Percentiles rank a stretch among this genome's conserved stretches.
phyloP scores from a whole-genome alignment of 92 coral and sea anemone species.

The Umimayanthus chanpuru region DNA sequence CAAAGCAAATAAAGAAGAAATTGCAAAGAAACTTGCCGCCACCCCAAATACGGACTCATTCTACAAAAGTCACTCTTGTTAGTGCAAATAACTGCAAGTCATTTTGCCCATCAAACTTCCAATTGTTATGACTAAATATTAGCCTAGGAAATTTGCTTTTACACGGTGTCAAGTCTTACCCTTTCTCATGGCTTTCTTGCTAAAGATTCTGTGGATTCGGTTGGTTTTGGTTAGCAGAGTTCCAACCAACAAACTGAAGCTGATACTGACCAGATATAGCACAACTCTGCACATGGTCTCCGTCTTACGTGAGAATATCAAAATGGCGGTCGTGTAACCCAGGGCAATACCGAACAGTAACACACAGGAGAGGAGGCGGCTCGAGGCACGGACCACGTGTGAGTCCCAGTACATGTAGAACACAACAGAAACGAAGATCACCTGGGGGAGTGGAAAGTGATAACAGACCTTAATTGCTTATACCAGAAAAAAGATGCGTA shows the following conservation, averaged over 20 bases:
- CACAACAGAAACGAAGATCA: constrained; percentile 62
- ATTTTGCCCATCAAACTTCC: not conserved
- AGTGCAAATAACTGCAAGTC: not conserved
- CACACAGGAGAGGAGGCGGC: constrained; percentile 71
- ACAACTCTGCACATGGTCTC: constrained; percentile 69
- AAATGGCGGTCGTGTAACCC: constrained; percentile 73
- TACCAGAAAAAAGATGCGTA: too few species aligned
- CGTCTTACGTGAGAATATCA: constrained; percentile 70
- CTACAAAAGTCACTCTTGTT: too few species aligned
- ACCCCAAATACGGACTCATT: not conserved
- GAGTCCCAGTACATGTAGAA: constrained; percentile 70
- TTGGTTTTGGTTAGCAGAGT: constrained; percentile 87
- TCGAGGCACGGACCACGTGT: constrained; percentile 81
- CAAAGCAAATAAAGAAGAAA: not conserved
- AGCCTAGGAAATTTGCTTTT: too few species aligned
- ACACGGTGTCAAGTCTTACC: constrained; percentile 49
- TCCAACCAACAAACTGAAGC: constrained; percentile 80
- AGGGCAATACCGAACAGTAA: constrained; percentile 80
- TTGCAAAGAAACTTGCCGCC: not conserved
- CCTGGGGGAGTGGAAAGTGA: not conserved
- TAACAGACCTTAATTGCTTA: too few species aligned
- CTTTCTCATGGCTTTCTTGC: constrained; percentile 82
- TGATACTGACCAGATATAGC: constrained; percentile 70
- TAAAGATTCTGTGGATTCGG: constrained; percentile 80
- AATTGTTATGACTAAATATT: too few species aligned